Evolutionary conservation across 23 tunicate species (phyloP).

Genomic region (Halocynthia roretzi): DNA sequence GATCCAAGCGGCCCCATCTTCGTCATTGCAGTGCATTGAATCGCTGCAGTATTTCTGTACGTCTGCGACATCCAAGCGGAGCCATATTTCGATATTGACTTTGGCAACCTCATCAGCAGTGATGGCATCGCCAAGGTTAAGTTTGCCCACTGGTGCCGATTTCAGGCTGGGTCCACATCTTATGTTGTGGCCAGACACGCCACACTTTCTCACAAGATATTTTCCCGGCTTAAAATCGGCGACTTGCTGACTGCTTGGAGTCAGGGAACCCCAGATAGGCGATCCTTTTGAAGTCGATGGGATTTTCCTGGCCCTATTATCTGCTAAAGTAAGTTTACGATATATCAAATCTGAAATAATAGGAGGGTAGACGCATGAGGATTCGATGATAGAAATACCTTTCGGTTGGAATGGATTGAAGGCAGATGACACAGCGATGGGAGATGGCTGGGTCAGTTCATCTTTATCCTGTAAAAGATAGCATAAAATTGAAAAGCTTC

Average conservation of each 20-base stretch:
- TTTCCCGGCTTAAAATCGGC: slow-evolving; percentile 34
- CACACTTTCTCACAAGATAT: slow-evolving; percentile 39
- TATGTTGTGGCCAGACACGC: slow-evolving; percentile 50
- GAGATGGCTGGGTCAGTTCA: too few species aligned
- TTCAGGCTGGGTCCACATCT: slow-evolving; percentile 40
- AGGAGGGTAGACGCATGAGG: too few species aligned
- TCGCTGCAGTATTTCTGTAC: neutral
- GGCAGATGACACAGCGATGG: too few species aligned
- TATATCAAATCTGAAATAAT: too few species aligned
- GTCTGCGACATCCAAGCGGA: slow-evolving; percentile 28
- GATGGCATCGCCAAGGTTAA: slow-evolving; percentile 32
- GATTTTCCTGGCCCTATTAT: too few species aligned
- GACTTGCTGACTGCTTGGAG: neutral
- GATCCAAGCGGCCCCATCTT: slow-evolving; percentile 42
- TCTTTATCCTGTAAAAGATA: too few species aligned
- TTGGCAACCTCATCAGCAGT: slow-evolving; percentile 21
- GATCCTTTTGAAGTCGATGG: neutral
- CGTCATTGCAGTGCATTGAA: too few species aligned
- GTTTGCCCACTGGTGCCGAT: slow-evolving; percentile 57
- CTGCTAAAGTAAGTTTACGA: too few species aligned
- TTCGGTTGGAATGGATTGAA: too few species aligned
- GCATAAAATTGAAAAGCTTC: too few species aligned
- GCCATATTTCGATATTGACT: slow-evolving; percentile 42
- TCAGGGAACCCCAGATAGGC: neutral
- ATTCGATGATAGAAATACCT: too few species aligned